Evolutionary conservation across 2,888 invertebrate genomes (phyloP), one percentile per base, ranked within the genome.

Genomic region (Lasioglossum villosulum): DNA sequence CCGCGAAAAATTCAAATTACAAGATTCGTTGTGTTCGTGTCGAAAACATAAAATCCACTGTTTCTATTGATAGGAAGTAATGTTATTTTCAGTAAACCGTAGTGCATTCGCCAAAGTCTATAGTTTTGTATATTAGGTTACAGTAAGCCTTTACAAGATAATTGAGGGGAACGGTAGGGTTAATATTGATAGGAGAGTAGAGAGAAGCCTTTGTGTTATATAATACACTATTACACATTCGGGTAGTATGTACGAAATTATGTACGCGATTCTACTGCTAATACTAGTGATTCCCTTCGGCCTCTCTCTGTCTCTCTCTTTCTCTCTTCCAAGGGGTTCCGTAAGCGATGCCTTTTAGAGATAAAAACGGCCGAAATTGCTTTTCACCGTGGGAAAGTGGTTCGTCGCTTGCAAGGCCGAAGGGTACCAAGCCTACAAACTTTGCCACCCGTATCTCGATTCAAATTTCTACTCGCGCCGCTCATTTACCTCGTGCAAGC

Each of bases 291-390:
- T 59, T 59, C 59, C 59, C 27, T 27, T 59, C 59, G 59, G 59
- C 14, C 59, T 45, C 5, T 45, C 45, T 39, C 39, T 39, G 8
- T 39, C 39, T 39, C 39, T 39, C 39, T 39, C 39, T 39, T 8
- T 39, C 39, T 39, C 39, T 23, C 27, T 59, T 14, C 12, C 59
- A 59, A 59, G 59, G 27, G 59, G 12, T 27, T 27, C 59, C 14
- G 27, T 27, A 27, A 59, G 59, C 59, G 59, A 59, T 59, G 59
- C 59, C 27, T 59, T 59, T 59, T 59, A 14, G 14, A 59, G 59
- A 59, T 59, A 59, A 59, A 59, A 59, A 59, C 59, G 59, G 10
- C 59, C 59, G 59, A 59, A 59, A 59, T 59, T 59, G 59, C 59
- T 59, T 59, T 59, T 59, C 59, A 59, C 59, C 27, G 59, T 59